Conservation (phyloP, 2,888 invertebrate genomes). For the Ctenicera cuprea region DNA sequence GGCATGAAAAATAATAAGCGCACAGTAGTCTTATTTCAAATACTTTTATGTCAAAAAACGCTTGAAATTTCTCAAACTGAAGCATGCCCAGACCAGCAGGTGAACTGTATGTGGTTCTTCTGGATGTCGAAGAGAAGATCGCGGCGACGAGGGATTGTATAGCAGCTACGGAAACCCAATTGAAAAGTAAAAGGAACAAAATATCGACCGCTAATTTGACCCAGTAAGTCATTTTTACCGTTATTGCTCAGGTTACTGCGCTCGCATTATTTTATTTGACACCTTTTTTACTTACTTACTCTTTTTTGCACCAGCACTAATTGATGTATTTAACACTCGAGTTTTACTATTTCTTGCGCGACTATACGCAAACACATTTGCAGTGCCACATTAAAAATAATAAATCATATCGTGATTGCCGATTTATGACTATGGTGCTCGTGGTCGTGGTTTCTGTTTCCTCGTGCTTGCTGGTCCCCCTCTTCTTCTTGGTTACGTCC, state of each 20-base stretch:
- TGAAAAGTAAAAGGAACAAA: conserved; percentile 32
- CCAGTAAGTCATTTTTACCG: conserved; percentile 21
- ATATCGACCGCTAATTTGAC: conserved; percentile 14
- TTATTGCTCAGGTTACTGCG: neutral
- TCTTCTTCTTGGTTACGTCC: neutral
- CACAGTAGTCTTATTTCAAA: conserved; percentile 2
- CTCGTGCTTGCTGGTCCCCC: conserved; percentile 1
- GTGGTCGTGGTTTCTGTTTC: neutral
- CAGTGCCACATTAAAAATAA: neutral
- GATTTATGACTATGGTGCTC: conserved; percentile 4
- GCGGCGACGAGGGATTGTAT: conserved; percentile 24
- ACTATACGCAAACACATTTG: neutral
- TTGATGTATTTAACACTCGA: too few relatives aligned
- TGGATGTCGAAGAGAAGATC: conserved; percentile 12
- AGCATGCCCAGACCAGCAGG: neutral
- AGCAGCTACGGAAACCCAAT: conserved; percentile 10
- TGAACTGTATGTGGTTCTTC: neutral
- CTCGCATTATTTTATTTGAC: neutral
- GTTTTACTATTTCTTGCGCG: too few relatives aligned
- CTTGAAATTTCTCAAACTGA: neutral
- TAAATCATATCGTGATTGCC: conserved; percentile 12
- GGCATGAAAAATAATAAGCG: too few relatives aligned
- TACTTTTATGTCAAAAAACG: too few relatives aligned
- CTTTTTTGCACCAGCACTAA: neutral
- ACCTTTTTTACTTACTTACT: neutral